Conservation (phyloP, 2,113 vertebrate genomes). For the Neodon shergylaensis region DNA sequence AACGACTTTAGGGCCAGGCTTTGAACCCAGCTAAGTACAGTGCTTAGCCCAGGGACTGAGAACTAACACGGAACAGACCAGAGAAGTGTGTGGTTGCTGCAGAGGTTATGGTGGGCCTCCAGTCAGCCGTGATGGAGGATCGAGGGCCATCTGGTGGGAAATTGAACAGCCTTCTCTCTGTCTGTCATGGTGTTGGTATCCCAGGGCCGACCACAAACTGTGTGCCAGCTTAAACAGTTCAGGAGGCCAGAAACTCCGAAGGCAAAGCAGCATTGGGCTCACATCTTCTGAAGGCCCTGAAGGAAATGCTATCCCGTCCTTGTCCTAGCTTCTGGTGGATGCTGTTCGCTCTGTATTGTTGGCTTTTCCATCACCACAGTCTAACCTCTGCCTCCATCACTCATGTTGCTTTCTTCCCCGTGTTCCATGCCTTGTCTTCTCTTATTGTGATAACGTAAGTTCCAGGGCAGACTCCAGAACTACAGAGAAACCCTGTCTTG, state of each 20-base stretch:
- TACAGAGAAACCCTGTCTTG: too few species aligned
- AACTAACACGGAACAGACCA: background rate
- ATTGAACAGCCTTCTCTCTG: too few species aligned
- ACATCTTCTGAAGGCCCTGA: background rate
- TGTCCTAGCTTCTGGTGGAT: too few species aligned
- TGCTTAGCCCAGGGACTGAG: background rate
- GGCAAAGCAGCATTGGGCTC: background rate
- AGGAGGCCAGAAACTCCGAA: background rate
- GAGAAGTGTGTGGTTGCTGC: background rate
- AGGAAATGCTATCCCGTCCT: background rate
- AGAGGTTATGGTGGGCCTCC: background rate
- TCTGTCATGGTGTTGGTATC: background rate
- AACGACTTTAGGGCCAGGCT: background rate
- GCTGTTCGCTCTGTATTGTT: background rate
- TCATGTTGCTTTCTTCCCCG: rapidly evolving
- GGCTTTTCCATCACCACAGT: background rate
- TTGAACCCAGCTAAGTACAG: background rate
- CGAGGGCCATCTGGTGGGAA: background rate
- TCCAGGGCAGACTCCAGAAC: too few species aligned
- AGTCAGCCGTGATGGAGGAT: background rate
- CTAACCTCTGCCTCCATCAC: background rate
- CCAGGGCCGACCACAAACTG: background rate
- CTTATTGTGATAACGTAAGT: background rate
- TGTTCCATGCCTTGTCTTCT: background rate
- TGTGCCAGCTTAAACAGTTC: background rate